Percentiles rank a stretch among this genome's conserved stretches.
These are phyloP conservation scores for Tetraodon nigroviridis DNA, from an alignment of 2,113 vertebrate genomes.

Conservation along the genomic window DNA sequence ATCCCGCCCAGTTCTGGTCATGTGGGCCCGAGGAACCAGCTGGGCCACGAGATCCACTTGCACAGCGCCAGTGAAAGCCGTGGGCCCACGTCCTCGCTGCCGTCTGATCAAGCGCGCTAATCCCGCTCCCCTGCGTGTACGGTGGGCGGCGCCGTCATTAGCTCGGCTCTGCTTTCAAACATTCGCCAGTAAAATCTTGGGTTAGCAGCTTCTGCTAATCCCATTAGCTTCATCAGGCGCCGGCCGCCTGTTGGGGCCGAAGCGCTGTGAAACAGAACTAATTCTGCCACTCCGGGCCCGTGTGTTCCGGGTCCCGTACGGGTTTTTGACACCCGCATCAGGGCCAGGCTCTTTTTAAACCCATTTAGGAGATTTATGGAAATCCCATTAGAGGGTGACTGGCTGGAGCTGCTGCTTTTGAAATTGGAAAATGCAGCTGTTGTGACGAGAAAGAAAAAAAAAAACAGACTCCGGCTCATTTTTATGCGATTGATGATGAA, in stretches of 20 bases:
- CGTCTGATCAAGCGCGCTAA: slow-evolving; percentile 46
- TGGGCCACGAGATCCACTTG: slow-evolving; percentile 12
- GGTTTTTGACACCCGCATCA: slow-evolving; percentile 44
- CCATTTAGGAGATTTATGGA: slow-evolving; percentile 61
- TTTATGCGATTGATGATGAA: slow-evolving; percentile 22
- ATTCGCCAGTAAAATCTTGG: slow-evolving; percentile 50
- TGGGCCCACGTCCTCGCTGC: slow-evolving; percentile 37
- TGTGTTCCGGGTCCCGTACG: slow-evolving; percentile 41
- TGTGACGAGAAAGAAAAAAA: slow-evolving; percentile 41
- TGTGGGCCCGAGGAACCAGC: too few species aligned
- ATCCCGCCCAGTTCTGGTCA: too few species aligned
- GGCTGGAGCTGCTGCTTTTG: slow-evolving; percentile 42
- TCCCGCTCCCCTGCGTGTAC: slow-evolving; percentile 39
- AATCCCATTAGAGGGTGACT: slow-evolving; percentile 58
- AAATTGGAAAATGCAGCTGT: slow-evolving; percentile 37
- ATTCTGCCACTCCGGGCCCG: slow-evolving; percentile 51
- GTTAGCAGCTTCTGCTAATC: slow-evolving; percentile 63
- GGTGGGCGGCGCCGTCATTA: slow-evolving; percentile 52
- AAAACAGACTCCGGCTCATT: slow-evolving; percentile 6
- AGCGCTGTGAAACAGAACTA: slow-evolving; percentile 43
- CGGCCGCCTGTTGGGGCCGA: slow-evolving; percentile 35
- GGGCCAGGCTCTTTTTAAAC: slow-evolving; percentile 53
- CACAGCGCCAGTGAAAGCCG: slow-evolving; percentile 33
- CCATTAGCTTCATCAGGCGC: slow-evolving; percentile 60
- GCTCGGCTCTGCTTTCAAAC: slow-evolving; percentile 43